These are phyloP conservation scores for Dyspetes luteomarginatus DNA, from an alignment of 2,888 invertebrate genomes.

Conservation along the genomic window DNA sequence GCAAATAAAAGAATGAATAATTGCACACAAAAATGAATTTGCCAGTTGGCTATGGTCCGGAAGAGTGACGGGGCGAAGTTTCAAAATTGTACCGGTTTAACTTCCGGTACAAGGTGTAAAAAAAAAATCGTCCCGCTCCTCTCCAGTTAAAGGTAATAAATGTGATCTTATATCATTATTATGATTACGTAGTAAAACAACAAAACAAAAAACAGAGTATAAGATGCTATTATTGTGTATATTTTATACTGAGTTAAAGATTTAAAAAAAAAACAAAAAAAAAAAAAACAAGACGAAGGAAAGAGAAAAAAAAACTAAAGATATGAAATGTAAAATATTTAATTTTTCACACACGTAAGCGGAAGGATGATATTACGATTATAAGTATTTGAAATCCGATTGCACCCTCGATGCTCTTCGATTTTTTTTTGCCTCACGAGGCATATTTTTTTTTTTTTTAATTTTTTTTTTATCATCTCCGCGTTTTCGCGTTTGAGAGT, in stretches of 20 bases:
- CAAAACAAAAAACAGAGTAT: slow-evolving; percentile 72
- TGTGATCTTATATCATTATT: slow-evolving; percentile 78
- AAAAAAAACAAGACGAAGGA: slow-evolving; percentile 30
- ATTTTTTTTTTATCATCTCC: background rate
- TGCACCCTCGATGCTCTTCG: slow-evolving; percentile 37
- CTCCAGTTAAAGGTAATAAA: slow-evolving; percentile 72
- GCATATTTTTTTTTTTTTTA: slow-evolving; percentile 3
- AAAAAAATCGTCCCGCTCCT: slow-evolving; percentile 40
- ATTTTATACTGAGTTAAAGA: slow-evolving; percentile 78
- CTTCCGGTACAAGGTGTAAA: background rate
- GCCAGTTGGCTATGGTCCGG: slow-evolving; percentile 75
- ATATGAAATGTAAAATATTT: slow-evolving; percentile 68
- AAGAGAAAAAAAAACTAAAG: slow-evolving; percentile 58
- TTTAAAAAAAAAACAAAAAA: slow-evolving; percentile 67
- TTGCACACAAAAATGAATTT: slow-evolving; percentile 69
- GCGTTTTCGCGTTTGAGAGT: background rate
- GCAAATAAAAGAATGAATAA: slow-evolving; percentile 54
- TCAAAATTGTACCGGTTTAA: background rate
- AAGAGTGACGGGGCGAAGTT: background rate
- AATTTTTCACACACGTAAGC: slow-evolving; percentile 69
- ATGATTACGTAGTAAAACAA: slow-evolving; percentile 73
- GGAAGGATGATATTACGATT: slow-evolving; percentile 66
- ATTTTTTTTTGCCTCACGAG: background rate
- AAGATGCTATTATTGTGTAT: slow-evolving; percentile 77
- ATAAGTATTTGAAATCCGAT: slow-evolving; percentile 61